These are phyloP conservation scores for Antheraea pernyi DNA, from an alignment of 1,140 invertebrate species.

Conservation along the genomic window DNA sequence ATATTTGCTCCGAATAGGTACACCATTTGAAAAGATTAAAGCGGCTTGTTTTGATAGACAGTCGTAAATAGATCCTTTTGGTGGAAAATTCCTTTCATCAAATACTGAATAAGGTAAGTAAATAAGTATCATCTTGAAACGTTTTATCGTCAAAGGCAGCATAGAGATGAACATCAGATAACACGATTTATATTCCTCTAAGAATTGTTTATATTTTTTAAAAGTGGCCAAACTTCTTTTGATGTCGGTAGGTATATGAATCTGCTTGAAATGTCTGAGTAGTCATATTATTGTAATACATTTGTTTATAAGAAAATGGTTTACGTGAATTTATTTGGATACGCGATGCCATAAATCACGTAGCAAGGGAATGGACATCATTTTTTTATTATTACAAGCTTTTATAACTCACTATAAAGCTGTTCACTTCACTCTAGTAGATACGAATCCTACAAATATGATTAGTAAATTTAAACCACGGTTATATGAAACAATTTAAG, in stretches of 20 bases:
- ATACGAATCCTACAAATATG: too few species aligned
- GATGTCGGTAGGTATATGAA: neutral
- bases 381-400: too few species aligned
- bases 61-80: constrained; percentile 43
- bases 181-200: constrained; percentile 33
- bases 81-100: constrained; percentile 38
- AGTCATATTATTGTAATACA: neutral
- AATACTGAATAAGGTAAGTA: constrained; percentile 35
- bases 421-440: too few species aligned
- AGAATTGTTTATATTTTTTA: constrained; percentile 17
- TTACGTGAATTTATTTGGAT: too few species aligned
- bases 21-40: constrained; percentile 44
- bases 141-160: constrained; percentile 37
- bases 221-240: constrained; percentile 8
- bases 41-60: constrained; percentile 38
- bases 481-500: too few species aligned
- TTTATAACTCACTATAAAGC: too few species aligned
- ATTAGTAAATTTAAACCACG: too few species aligned
- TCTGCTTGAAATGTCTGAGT: constrained; percentile 6
- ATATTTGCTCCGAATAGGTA: constrained; percentile 26
- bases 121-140: constrained; percentile 39
- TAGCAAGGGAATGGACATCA: too few species aligned
- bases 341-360: too few species aligned
- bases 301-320: neutral
- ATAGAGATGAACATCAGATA: constrained; percentile 34